Evolutionary conservation across 1,140 invertebrate species (phyloP).

Genomic region (Berghia stephanieae): DNA sequence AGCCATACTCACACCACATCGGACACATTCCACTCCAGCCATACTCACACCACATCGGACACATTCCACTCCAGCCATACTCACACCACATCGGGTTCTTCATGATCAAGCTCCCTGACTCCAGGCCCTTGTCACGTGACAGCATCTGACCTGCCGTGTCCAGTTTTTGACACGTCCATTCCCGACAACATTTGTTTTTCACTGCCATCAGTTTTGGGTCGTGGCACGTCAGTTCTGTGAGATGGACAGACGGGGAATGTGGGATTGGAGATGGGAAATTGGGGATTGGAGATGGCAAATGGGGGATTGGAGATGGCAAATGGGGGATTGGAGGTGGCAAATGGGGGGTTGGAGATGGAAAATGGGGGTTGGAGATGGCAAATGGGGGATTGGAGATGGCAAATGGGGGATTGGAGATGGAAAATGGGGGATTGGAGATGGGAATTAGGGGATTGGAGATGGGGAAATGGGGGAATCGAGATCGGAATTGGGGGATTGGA

Average conservation of each 20-base stretch:
- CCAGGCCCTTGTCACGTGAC: conserved; percentile 19
- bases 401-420: not conserved
- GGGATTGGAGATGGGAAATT: not conserved
- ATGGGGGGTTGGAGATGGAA: not conserved
- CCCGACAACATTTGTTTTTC: conserved; percentile 76
- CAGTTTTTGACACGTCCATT: conserved; percentile 74
- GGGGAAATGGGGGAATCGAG: not conserved
- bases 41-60: too few relatives aligned
- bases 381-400: not conserved
- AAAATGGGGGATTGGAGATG: not conserved
- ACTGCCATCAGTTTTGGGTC: conserved; percentile 75
- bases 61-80: not conserved
- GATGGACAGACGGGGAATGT: not conserved
- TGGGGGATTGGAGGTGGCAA: not conserved
- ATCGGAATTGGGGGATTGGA: not conserved
- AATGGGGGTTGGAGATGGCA: not conserved
- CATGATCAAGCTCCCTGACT: conserved; percentile 33
- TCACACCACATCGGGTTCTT: conserved; percentile 30
- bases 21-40: too few relatives aligned
- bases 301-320: conserved; percentile 11
- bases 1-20: too few relatives aligned
- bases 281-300: not conserved
- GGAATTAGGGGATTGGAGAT: not conserved
- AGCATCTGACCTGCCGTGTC: conserved; percentile 4
- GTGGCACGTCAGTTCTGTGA: conserved; percentile 66